Percentiles rank a stretch among this genome's conserved stretches.
Evolutionary conservation across 2,888 invertebrate species (phyloP).

Genomic region (Hirtodrosophila alboralis): DNA sequence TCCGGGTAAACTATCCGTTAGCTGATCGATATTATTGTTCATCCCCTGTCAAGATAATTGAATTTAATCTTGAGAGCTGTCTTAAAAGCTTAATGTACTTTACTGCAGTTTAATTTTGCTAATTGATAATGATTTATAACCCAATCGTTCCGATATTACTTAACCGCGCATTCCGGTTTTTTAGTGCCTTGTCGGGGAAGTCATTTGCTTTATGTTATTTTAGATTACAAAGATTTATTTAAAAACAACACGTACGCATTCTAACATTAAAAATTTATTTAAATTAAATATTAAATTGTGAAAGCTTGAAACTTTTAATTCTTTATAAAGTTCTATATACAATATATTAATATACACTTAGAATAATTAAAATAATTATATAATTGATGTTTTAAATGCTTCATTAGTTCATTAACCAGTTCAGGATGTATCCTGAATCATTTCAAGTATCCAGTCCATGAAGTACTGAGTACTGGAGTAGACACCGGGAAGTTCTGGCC

Average conservation of each 20-base stretch:
- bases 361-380: too few species aligned
- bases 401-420: conserved; percentile 2
- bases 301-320: too few species aligned
- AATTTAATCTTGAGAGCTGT: too few species aligned
- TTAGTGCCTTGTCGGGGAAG: conserved; percentile 1
- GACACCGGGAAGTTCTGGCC: conserved; percentile 86
- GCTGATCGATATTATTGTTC: neutral
- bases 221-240: neutral
- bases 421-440: conserved; percentile 71
- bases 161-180: conserved; percentile 26
- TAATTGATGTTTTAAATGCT: too few species aligned
- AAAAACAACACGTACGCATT: neutral
- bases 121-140: conserved; percentile 10
- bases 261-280: too few species aligned
- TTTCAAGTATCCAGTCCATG: conserved; percentile 86
- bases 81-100: neutral
- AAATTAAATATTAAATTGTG: neutral
- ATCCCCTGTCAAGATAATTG: conserved; percentile 1
- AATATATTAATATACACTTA: too few species aligned
- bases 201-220: too few species aligned
- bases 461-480: conserved; percentile 87
- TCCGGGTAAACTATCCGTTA: conserved; percentile 41
- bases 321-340: too few species aligned
- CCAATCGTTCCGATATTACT: conserved; percentile 3
- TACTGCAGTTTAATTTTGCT: neutral